A percentile compares a stretch with the other conserved stretches of the same genome.
Conservation (phyloP, 2,113 vertebrate species). For the Melanocharis versteri region DNA sequence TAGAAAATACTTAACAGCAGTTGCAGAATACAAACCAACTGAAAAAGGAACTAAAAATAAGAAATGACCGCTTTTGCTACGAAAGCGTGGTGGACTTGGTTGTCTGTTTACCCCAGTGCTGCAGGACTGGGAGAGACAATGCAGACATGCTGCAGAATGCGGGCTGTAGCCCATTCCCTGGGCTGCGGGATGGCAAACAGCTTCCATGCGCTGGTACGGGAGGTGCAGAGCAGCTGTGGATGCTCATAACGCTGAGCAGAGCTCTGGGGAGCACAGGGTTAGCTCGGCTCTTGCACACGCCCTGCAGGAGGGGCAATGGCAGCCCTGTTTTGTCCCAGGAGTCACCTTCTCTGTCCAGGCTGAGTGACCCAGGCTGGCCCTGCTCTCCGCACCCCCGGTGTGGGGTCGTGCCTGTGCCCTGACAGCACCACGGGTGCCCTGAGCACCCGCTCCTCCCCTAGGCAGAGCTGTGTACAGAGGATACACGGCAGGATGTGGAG, state of each 20-base stretch:
- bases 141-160: rapidly evolving
- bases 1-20: slow-evolving; percentile 36
- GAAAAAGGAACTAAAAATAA: slow-evolving; percentile 47
- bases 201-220: rapidly evolving
- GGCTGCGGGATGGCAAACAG: background rate
- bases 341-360: background rate
- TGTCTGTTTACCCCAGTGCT: background rate
- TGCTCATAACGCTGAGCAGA: background rate
- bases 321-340: rapidly evolving
- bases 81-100: background rate
- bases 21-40: slow-evolving; percentile 27
- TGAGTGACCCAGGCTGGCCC: background rate
- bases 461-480: rapidly evolving
- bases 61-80: slow-evolving; percentile 9
- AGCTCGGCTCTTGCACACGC: background rate
- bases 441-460: background rate
- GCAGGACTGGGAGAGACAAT: background rate
- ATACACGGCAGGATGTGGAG: background rate
- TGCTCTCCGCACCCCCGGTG: rapidly evolving
- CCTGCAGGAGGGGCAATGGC: rapidly evolving
- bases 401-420: rapidly evolving
- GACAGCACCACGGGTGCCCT: rapidly evolving
- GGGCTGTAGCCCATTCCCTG: background rate
- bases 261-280: background rate
- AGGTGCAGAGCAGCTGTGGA: background rate